phyloP scores from a whole-genome alignment of 2,113 vertebrate species.

The Steatornis caripensis region DNA sequence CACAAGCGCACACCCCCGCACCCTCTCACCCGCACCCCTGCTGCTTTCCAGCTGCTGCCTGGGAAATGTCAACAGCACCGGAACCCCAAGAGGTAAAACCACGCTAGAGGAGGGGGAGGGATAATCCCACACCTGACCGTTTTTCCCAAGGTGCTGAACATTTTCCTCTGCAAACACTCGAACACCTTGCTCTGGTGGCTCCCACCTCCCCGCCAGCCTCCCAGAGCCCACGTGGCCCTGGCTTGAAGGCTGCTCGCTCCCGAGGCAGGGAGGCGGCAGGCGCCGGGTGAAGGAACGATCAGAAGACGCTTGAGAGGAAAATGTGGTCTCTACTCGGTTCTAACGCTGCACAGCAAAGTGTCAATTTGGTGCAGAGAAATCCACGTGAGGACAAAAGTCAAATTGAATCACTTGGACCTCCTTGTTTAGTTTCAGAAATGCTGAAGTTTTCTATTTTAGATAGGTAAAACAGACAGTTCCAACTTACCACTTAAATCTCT shows the following conservation, averaged over 20 bases:
- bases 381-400: not conserved
- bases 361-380: not conserved
- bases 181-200: not conserved
- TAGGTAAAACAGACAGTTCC: not conserved
- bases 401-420: not conserved
- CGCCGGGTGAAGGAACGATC: not conserved
- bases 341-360: not conserved
- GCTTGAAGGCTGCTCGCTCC: not conserved
- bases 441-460: not conserved
- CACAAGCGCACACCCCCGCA: not conserved
- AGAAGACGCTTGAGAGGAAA: not conserved
- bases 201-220: not conserved
- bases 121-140: fast-evolving
- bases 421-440: not conserved
- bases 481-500: not conserved
- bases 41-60: not conserved
- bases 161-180: not conserved
- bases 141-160: not conserved
- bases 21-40: no score
- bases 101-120: not conserved
- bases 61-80: fast-evolving
- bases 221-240: not conserved
- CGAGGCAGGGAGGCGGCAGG: not conserved
- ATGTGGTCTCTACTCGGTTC: not conserved
- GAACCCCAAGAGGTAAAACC: not conserved